These are phyloP conservation scores for Heteractis magnifica DNA, from an alignment of 92 coral and sea anemone species.

Conservation along the genomic window DNA sequence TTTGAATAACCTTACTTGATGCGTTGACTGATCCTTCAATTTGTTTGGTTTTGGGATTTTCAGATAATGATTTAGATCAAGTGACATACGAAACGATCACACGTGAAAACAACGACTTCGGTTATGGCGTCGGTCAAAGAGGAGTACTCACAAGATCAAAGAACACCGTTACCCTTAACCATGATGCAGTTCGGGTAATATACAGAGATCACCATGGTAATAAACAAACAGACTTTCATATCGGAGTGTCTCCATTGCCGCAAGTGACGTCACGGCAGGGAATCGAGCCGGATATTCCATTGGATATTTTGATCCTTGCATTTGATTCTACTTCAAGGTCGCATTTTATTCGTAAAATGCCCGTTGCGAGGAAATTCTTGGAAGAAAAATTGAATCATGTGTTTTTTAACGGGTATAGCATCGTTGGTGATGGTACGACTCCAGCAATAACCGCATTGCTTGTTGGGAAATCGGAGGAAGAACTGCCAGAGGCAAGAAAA, in stretches of 20 bases:
- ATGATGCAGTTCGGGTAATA: constrained; percentile 55
- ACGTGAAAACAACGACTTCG: constrained; percentile 45
- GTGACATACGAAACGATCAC: constrained; percentile 47
- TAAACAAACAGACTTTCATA: constrained; percentile 57
- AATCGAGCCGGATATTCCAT: constrained; percentile 57
- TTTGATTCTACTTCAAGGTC: constrained; percentile 75
- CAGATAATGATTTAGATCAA: constrained; percentile 35
- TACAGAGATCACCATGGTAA: constrained; percentile 32
- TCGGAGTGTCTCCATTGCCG: constrained; percentile 46
- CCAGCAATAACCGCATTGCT: constrained; percentile 52
- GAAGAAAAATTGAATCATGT: constrained; percentile 42
- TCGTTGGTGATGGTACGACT: constrained; percentile 64
- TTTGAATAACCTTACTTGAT: too few species aligned
- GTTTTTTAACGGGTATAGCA: constrained; percentile 49
- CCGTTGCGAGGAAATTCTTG: constrained; percentile 43
- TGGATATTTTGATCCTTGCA: constrained; percentile 65
- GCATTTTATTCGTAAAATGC: constrained; percentile 64
- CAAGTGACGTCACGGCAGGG: constrained; percentile 32
- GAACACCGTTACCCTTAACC: constrained; percentile 44
- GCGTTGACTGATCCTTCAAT: background rate
- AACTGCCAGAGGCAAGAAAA: constrained; percentile 55
- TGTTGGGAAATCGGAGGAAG: constrained; percentile 53
- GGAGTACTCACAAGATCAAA: constrained; percentile 53
- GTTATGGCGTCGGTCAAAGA: constrained; percentile 41
- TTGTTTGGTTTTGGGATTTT: background rate